Evolutionary conservation across 2,888 invertebrate species (phyloP).

Genomic region (Melipona bicolor): DNA sequence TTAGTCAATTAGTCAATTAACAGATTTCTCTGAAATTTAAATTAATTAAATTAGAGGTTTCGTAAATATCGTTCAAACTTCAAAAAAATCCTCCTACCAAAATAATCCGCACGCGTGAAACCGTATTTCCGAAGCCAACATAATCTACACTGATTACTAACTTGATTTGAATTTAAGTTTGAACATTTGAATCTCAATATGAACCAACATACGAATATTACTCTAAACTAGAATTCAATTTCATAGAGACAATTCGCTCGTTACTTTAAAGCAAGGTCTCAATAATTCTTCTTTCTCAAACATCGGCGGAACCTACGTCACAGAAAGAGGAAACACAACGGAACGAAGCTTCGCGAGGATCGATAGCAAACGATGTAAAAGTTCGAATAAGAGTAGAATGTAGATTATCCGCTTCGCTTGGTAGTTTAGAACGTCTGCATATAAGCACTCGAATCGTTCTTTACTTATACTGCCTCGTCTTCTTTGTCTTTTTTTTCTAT

Average conservation of each 20-base stretch:
- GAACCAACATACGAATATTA: neutral
- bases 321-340: neutral
- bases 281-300: neutral
- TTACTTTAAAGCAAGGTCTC: neutral
- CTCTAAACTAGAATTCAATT: neutral
- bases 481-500: neutral
- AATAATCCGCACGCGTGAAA: too few species aligned
- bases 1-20: too few species aligned
- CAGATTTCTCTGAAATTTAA: too few species aligned
- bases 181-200: neutral
- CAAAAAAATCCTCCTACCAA: too few species aligned
- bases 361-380: slow-evolving; percentile 37
- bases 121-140: too few species aligned
- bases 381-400: slow-evolving; percentile 33
- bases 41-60: too few species aligned
- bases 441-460: slow-evolving; percentile 37
- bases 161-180: neutral
- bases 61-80: too few species aligned
- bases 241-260: neutral
- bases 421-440: slow-evolving; percentile 64
- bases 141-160: too few species aligned
- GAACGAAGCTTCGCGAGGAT: slow-evolving; percentile 48
- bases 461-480: slow-evolving; percentile 8
- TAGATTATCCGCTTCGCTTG: slow-evolving; percentile 67
- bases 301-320: neutral